Evolutionary conservation across 2,797 vertebrate species (phyloP).

Genomic region (Poeciliopsis gracilis): DNA sequence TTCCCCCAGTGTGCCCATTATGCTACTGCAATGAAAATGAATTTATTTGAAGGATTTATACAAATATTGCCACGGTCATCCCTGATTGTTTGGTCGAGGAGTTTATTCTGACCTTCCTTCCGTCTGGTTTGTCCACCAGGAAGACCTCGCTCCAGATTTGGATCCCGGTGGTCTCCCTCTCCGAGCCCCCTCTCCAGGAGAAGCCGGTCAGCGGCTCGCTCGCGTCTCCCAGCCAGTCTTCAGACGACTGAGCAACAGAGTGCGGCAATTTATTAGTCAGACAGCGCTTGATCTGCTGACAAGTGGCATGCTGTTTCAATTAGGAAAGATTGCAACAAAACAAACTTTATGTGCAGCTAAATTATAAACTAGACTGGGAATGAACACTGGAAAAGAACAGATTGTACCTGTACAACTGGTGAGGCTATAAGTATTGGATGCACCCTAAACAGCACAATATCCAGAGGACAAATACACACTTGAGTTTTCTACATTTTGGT

Average conservation of each 20-base stretch:
- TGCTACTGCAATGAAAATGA: not conserved
- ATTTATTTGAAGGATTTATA: not conserved
- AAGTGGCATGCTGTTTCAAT: not conserved
- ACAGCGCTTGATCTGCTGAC: not conserved
- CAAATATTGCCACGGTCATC: not conserved
- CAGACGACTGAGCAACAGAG: conserved; percentile 80
- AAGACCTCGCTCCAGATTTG: conserved; percentile 99
- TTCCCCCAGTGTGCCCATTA: not conserved
- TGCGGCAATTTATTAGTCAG: not conserved
- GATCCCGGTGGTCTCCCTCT: conserved; percentile 97
- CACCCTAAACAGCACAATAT: not conserved
- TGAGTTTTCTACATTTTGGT: not conserved
- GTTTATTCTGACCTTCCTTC: conserved; percentile 84
- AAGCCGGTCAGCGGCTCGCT: conserved; percentile 96
- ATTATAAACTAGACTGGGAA: not conserved
- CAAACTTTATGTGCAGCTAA: not conserved
- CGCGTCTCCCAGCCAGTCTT: conserved; percentile 90
- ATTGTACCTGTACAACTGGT: not conserved
- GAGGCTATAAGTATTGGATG: not conserved
- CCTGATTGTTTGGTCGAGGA: not conserved
- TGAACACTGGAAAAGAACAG: not conserved
- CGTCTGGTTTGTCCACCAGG: conserved; percentile 93
- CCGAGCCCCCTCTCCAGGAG: conserved; percentile 97
- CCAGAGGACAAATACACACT: not conserved
- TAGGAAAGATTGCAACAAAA: not conserved